phyloP scores from a whole-genome alignment of 1,140 invertebrate species.

The Brachionus plicatilis region DNA sequence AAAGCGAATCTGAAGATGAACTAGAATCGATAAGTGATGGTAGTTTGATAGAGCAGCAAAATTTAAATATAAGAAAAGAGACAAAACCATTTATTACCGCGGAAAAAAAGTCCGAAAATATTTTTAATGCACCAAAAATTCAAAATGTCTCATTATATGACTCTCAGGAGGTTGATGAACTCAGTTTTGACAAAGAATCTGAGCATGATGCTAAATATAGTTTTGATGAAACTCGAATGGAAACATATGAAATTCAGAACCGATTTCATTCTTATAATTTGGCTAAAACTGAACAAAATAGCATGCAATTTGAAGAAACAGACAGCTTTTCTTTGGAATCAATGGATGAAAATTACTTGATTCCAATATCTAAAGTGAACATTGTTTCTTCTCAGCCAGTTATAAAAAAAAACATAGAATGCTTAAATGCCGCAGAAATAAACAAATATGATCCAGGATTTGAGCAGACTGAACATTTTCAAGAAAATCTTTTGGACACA shows the following conservation, averaged over 20 bases:
- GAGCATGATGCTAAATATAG: background rate
- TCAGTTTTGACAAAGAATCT: background rate
- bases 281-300: background rate
- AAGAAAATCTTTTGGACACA: background rate
- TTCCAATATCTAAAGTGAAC: background rate
- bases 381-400: background rate
- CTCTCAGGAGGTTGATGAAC: background rate
- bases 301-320: background rate
- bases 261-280: background rate
- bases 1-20: background rate
- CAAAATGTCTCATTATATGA: background rate
- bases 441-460: background rate
- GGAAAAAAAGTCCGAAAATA: background rate
- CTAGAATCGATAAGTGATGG: background rate
- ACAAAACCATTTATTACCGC: background rate
- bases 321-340: background rate
- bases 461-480: background rate
- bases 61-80: background rate
- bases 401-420: background rate
- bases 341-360: background rate
- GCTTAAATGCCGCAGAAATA: background rate
- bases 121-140: background rate
- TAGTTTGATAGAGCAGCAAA: background rate
- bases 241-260: background rate
- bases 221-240: background rate